Evolutionary conservation across 2,113 vertebrate genomes (phyloP).

Genomic region (Strix uralensis): DNA sequence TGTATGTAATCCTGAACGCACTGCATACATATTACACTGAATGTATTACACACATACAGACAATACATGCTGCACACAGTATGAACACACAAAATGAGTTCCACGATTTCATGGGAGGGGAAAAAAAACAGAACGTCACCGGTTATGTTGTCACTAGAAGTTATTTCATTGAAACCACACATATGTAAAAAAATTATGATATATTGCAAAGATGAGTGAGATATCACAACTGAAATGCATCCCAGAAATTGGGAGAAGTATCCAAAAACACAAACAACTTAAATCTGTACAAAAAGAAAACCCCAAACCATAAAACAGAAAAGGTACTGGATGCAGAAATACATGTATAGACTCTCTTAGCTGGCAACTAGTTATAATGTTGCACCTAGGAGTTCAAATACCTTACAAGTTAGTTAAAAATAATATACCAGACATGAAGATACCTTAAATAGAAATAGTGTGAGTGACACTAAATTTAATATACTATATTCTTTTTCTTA

Average conservation of each 20-base stretch:
- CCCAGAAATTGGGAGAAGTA: not conserved
- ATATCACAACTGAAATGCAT: not conserved
- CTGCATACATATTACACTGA: not conserved
- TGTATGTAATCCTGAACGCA: not conserved
- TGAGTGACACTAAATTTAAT: not conserved
- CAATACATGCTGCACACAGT: not conserved
- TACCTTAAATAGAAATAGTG: not conserved
- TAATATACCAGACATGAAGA: not conserved
- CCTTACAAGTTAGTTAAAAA: not conserved
- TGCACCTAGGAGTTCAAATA: not conserved
- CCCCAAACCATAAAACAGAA: accelerated
- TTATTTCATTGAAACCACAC: not conserved
- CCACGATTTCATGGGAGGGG: not conserved
- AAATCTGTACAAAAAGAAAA: not conserved
- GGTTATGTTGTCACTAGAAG: not conserved
- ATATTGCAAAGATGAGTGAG: not conserved
- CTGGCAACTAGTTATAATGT: not conserved
- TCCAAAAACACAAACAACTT: too few relatives aligned
- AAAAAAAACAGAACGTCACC: not conserved
- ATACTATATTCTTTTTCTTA: not conserved
- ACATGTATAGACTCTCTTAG: not conserved
- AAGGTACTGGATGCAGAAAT: not conserved
- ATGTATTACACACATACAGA: not conserved
- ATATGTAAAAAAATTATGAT: not conserved
- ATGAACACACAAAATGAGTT: not conserved